Conservation (phyloP, 2,113 vertebrate species). For the Sebastes schlegelii region DNA sequence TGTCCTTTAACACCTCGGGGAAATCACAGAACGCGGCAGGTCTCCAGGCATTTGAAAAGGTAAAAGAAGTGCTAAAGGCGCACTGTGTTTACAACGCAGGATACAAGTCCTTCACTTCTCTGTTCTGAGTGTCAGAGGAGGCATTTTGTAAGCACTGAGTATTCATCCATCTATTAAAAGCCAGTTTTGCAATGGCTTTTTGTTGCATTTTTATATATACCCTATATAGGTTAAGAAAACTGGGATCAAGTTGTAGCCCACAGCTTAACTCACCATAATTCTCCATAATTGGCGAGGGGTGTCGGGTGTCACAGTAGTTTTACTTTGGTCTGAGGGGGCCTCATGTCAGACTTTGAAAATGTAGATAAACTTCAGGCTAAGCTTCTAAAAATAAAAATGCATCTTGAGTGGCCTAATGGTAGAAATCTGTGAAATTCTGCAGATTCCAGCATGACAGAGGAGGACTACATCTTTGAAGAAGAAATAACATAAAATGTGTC, state of each 20-base stretch:
- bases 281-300: neutral
- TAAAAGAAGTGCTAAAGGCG: slow-evolving; percentile 9
- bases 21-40: slow-evolving; percentile 11
- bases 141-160: neutral
- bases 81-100: slow-evolving; percentile 6
- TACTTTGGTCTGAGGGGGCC: neutral
- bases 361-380: neutral
- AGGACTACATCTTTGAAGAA: neutral
- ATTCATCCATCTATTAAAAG: neutral
- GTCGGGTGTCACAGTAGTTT: neutral
- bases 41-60: slow-evolving; percentile 11
- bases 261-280: neutral
- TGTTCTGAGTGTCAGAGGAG: neutral
- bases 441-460: neutral
- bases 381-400: neutral
- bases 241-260: no score
- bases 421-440: neutral
- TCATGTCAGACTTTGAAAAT: neutral
- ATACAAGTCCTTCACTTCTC: neutral
- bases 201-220: neutral
- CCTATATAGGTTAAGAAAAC: no score
- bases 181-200: neutral
- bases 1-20: slow-evolving; percentile 20
- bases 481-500: neutral
- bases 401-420: no score